Evolutionary conservation across 2,113 vertebrate species (phyloP).

Genomic region (Limanda limanda): DNA sequence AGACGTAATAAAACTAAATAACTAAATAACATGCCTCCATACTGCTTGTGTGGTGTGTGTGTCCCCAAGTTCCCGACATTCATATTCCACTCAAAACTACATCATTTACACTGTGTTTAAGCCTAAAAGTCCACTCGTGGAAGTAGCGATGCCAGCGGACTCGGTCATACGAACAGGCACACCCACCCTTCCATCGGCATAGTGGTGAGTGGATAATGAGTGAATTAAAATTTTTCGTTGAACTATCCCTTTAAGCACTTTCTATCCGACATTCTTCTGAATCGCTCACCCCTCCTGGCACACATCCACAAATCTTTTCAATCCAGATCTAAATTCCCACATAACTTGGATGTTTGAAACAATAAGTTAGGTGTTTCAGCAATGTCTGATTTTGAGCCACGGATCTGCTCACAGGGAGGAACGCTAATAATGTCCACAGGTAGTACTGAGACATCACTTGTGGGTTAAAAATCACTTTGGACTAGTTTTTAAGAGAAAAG

Average conservation of each 20-base stretch:
- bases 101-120: no score
- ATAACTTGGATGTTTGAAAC: constrained; percentile 49
- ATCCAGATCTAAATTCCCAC: constrained; percentile 37
- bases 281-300: constrained; percentile 29
- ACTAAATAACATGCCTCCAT: no score
- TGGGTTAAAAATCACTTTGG: background rate
- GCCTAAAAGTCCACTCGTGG: no score
- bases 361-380: constrained; percentile 39
- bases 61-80: no score
- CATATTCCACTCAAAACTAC: no score
- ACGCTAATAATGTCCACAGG: constrained; percentile 4
- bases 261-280: constrained; percentile 5
- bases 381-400: constrained; percentile 11
- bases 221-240: no score
- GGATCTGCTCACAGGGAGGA: background rate
- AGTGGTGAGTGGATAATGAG: no score
- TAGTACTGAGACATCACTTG: background rate
- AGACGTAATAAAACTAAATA: no score
- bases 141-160: no score
- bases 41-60: no score
- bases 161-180: no score
- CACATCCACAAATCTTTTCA: constrained; percentile 17
- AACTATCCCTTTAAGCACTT: background rate
- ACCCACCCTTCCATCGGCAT: no score
- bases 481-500: background rate